Conservation (phyloP, 2,113 vertebrate species). For the Formicarius rufipectus region DNA sequence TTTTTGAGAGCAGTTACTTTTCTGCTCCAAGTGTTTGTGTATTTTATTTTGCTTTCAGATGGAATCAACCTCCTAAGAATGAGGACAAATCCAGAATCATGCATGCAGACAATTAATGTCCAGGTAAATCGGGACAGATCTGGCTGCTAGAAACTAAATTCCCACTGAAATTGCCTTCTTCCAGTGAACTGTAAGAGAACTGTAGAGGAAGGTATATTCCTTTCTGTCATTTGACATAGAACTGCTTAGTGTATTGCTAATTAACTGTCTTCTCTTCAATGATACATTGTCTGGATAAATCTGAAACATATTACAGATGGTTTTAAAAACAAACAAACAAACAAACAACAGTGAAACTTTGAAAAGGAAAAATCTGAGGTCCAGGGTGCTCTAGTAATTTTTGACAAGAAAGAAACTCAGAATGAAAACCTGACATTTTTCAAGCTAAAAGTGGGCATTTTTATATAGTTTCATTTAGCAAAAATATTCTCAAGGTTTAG, state of each 20-base stretch:
- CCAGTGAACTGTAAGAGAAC: neutral
- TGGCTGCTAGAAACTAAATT: neutral
- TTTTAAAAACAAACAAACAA: neutral
- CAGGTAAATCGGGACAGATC: neutral
- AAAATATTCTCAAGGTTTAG: neutral
- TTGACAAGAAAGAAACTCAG: neutral
- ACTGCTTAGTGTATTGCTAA: neutral
- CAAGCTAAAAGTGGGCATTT: neutral
- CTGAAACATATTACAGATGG: neutral
- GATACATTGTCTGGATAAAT: neutral
- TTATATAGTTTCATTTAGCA: neutral
- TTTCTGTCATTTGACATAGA: neutral
- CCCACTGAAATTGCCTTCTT: neutral
- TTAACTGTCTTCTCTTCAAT: neutral
- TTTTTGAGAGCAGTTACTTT: neutral
- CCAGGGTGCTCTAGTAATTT: neutral
- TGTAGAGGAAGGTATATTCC: neutral
- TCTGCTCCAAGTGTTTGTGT: neutral
- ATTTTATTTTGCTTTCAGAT: neutral
- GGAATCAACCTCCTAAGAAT: neutral
- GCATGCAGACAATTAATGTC: neutral
- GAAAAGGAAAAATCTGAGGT: neutral
- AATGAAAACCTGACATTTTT: conserved; percentile 10
- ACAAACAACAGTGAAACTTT: neutral
- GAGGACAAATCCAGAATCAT: neutral